Evolutionary conservation across 2,888 invertebrate genomes (phyloP).

Genomic region (Trichacis sp.): DNA sequence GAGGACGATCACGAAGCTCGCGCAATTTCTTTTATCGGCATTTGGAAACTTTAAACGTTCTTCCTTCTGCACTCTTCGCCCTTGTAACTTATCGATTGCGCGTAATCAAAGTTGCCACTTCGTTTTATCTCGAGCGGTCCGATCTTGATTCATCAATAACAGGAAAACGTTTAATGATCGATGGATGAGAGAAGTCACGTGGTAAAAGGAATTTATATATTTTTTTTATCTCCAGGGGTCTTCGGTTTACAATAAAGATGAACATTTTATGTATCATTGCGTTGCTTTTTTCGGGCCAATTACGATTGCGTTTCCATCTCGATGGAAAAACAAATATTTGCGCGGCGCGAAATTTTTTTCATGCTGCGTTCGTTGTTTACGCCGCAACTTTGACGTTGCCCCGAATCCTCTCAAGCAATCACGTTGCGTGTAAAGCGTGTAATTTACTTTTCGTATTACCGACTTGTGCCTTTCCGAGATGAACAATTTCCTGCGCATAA

Average conservation of each 20-base stretch:
- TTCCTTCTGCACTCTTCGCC: constrained; percentile 2
- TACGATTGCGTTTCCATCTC: background rate
- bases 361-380: no score
- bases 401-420: background rate
- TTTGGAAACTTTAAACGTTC: constrained; percentile 31
- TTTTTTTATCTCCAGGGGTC: no score
- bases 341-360: background rate
- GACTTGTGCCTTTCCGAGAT: constrained; percentile 48
- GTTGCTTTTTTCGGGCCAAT: no score
- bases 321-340: background rate
- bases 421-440: constrained; percentile 8
- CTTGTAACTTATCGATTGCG: constrained; percentile 20
- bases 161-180: constrained; percentile 26
- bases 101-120: constrained; percentile 33
- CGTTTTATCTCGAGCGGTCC: constrained; percentile 21
- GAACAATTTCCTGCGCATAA: constrained; percentile 49
- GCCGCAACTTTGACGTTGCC: background rate
- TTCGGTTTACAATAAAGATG: no score
- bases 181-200: constrained; percentile 17
- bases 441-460: constrained; percentile 43
- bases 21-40: constrained; percentile 40
- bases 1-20: constrained; percentile 22
- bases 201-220: no score
- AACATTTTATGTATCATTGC: no score
- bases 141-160: constrained; percentile 32